Evolutionary conservation across 1,140 invertebrate genomes (phyloP), one percentile per base, ranked within the genome.

Genomic region (Gerris buenoi): DNA sequence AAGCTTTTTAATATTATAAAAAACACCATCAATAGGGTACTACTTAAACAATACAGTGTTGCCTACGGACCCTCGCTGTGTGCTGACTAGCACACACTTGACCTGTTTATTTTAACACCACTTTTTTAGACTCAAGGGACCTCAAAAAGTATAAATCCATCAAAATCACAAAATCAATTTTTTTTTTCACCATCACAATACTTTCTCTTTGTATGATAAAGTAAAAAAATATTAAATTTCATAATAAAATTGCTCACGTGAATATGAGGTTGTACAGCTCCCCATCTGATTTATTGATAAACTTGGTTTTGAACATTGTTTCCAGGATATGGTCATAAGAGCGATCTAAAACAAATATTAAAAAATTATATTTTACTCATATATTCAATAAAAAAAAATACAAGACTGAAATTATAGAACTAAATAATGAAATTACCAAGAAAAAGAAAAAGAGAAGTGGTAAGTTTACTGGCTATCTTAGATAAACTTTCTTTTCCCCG

Each of bases 391-490:
- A n/a, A 18, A 27, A 67, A 64, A 2, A 57, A n/a, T 65, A 58
- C 68, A 76, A 46, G 18, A 46, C 18, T 10, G 18, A 46, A 46
- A 46, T 46, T 18, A 46, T 10, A 46, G 18, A 46, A 10, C 5
- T 46, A 46, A 46, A 46, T 46, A 10, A 10, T 18, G 18, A 10
- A 5, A 75, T 73, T 74, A 80, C 79, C 78, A 63, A 81, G 71
- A 71, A 78, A 78, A 70, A 79, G 63, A 67, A 76, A 76, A 66
- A 81, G 74, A 66, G 75, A 77, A 29, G 77, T 76, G 66, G 74
- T 76, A 33, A 81, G 66, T 68, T 77, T 79, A 29, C 74, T 74
- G 57, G 76, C 77, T 70, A 81, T 79, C 74, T 74, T 76, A 62
- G 68, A 70, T 64, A 74, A 68, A 71, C 75, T 73, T 66, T 80